phyloP scores from a whole-genome alignment of 1,140 invertebrate genomes.

The Kradibia gibbosae region DNA sequence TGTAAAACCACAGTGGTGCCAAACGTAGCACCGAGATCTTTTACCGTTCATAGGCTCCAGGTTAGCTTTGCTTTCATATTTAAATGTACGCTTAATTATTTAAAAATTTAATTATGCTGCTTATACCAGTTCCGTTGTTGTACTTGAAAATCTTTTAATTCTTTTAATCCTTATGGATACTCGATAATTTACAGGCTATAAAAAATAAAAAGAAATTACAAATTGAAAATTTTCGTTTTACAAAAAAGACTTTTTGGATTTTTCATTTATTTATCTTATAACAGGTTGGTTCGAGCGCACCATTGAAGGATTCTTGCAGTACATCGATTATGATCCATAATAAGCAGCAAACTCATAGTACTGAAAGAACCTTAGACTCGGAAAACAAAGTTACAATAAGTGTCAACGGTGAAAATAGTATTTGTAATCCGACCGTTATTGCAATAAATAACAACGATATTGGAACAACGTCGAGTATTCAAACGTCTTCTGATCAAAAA shows the following conservation, averaged over 20 bases:
- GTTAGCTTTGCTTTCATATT: slow-evolving; percentile 56
- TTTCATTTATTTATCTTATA: neutral
- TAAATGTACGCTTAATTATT: too few relatives aligned
- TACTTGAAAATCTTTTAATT: too few relatives aligned
- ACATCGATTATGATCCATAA: slow-evolving; percentile 85
- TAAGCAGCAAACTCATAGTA: slow-evolving; percentile 79
- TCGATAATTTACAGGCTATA: too few relatives aligned
- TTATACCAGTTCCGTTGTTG: too few relatives aligned
- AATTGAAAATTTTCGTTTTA: neutral
- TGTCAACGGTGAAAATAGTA: slow-evolving; percentile 67
- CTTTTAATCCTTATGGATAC: too few relatives aligned
- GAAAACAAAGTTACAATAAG: slow-evolving; percentile 71
- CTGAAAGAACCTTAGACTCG: slow-evolving; percentile 69
- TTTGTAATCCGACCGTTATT: slow-evolving; percentile 70
- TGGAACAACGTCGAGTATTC: slow-evolving; percentile 52
- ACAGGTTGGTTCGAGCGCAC: slow-evolving; percentile 20
- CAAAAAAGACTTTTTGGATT: neutral
- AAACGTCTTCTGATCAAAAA: slow-evolving; percentile 62
- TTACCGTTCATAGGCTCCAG: slow-evolving; percentile 75
- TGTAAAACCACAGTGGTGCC: slow-evolving; percentile 71
- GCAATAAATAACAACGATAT: slow-evolving; percentile 58
- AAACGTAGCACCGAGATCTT: slow-evolving; percentile 59
- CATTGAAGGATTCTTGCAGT: slow-evolving; percentile 72
- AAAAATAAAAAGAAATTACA: too few relatives aligned
- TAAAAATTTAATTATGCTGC: too few relatives aligned